Percentiles rank a stretch among this genome's conserved stretches.
phyloP scores from a whole-genome alignment of 2,888 invertebrate genomes.

The Petrophora chlorosata region DNA sequence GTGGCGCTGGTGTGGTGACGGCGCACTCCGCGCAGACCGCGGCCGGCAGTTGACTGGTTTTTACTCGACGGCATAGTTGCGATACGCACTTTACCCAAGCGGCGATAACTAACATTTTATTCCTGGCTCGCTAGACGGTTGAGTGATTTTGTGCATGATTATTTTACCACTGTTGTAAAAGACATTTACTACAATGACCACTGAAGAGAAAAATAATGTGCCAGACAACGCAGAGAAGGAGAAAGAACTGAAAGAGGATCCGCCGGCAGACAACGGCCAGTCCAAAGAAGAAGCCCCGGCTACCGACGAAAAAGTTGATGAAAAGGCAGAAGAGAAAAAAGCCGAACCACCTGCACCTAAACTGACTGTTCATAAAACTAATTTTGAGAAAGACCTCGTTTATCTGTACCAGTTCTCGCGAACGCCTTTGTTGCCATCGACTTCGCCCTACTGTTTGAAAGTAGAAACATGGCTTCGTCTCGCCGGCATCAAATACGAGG shows the following conservation, averaged over 20 bases:
- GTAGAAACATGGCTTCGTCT: constrained; percentile 98
- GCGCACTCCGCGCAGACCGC: no score
- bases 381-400: constrained; percentile 95
- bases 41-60: background rate
- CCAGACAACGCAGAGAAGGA: constrained; percentile 86
- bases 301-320: constrained; percentile 79
- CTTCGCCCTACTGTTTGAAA: constrained; percentile 97
- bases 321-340: constrained; percentile 79
- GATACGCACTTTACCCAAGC: background rate
- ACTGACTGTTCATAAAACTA: constrained; percentile 92
- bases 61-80: background rate
- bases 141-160: constrained; percentile 12
- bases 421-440: constrained; percentile 94
- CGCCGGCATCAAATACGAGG: constrained; percentile 96
- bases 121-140: constrained; percentile 1
- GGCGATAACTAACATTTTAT: background rate
- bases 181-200: constrained; percentile 84
- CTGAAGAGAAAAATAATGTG: constrained; percentile 89
- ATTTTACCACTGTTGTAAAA: constrained; percentile 14
- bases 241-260: constrained; percentile 83
- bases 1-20: no score
- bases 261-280: constrained; percentile 76
- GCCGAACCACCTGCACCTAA: constrained; percentile 88
- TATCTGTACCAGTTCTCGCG: constrained; percentile 97
- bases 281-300: constrained; percentile 70